Base-by-base conservation (phyloP, 2,888 invertebrate species). In the Nesidiocoris tenuis region DNA sequence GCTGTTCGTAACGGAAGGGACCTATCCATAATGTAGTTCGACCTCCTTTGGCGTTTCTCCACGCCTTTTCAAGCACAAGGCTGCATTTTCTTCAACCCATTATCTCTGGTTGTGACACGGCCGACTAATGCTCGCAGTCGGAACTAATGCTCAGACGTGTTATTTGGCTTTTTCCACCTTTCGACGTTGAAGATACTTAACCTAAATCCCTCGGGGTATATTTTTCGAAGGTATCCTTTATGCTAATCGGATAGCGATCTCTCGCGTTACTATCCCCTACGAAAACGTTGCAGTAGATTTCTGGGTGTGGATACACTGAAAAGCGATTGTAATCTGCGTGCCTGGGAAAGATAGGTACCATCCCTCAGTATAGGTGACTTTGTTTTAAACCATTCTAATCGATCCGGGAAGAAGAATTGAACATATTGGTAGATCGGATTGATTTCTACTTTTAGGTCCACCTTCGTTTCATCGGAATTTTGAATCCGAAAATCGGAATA, bases 21-120 rank as follows among this genome's bases (percentile, higher is more conserved):
- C n/a, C n/a, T 67, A 67, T 67, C 67, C 67, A 67, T 67, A 67
- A 67, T 67, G 67, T 67, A 67, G 67, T 67, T 56, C 55, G 67
- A 67, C 67, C 67, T 67, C 67, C 56, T 67, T 67, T 39, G 39
- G 16, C 65, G 23, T 24, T 67, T n/a, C 67, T 22, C 21, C 67
- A 21, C 55, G 21, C 67, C 55, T 21, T 39, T 39, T 39, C 39
- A 7, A 54, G 39, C 3, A 39, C 3, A 12, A 39, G 39, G 5
- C 54, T 18, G 39, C 65, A 65, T 65, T 65, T 39, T 65, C 56
- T 56, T 19, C 56, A 22, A 55, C 55, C 67, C 67, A 67, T 67
- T 67, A 56, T 22, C 54, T 67, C 56, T 66, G 55, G 16, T 3
- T 16, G 54, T 67, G 67, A 67, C 19, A 21, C 56, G 18, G 18